Evolutionary conservation across 1,140 invertebrate species (phyloP).

Genomic region (Drosophila santomea): DNA sequence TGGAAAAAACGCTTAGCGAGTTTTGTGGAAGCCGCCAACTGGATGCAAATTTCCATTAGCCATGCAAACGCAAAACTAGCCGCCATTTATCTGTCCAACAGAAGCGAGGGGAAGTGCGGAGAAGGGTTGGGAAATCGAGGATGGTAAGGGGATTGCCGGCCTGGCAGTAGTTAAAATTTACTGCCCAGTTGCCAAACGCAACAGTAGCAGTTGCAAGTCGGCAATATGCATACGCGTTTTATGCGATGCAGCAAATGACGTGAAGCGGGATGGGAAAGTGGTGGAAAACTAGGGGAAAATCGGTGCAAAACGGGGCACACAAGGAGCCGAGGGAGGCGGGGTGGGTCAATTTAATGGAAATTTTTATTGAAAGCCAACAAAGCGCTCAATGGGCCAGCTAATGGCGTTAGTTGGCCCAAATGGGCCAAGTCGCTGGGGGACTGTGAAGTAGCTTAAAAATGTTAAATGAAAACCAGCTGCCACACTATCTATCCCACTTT

Average conservation of each 20-base stretch:
- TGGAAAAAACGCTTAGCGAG: constrained; percentile 55
- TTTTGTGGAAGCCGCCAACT: constrained; percentile 71
- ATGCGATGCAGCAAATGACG: constrained; percentile 58
- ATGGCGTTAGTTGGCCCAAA: constrained; percentile 75
- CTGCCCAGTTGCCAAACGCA: constrained; percentile 67
- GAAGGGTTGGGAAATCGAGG: neutral
- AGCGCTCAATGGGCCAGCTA: constrained; percentile 79
- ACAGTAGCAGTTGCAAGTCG: constrained; percentile 64
- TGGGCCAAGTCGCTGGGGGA: constrained; percentile 41
- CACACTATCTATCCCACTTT: constrained; percentile 1
- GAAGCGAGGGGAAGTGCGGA: constrained; percentile 7
- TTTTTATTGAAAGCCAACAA: constrained; percentile 82
- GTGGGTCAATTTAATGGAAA: constrained; percentile 73
- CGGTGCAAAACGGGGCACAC: constrained; percentile 1
- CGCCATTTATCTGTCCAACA: constrained; percentile 80
- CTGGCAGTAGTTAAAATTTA: constrained; percentile 80
- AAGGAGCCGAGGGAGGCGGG: constrained; percentile 12
- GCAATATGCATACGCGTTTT: constrained; percentile 81
- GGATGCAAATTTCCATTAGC: constrained; percentile 81
- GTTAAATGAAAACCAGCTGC: constrained; percentile 70
- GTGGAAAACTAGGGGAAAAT: neutral
- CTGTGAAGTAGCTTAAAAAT: constrained; percentile 72
- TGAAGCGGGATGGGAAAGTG: neutral
- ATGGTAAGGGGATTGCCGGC: constrained; percentile 13
- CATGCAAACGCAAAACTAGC: constrained; percentile 81